A percentile compares a stretch with the other conserved stretches of the same genome.
These are phyloP conservation scores for Carlito syrichta DNA, from an alignment of 2,113 vertebrate genomes.

Conservation along the genomic window DNA sequence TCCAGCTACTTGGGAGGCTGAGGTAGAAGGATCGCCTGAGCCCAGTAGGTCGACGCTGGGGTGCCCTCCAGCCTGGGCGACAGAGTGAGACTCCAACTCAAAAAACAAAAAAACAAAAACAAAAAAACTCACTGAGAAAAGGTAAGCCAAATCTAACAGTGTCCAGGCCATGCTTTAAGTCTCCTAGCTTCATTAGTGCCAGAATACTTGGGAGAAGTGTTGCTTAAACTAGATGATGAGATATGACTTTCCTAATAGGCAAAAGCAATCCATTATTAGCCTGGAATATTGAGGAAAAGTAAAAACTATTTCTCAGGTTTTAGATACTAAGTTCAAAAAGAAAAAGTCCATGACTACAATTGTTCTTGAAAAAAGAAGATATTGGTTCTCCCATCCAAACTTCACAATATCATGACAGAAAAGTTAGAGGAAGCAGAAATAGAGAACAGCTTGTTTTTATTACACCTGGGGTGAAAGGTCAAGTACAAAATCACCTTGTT, in stretches of 20 bases:
- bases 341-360: neutral
- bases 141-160: neutral
- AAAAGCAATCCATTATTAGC: neutral
- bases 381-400: neutral
- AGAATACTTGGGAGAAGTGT: conserved; percentile 16
- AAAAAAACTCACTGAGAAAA: no score
- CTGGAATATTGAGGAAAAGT: neutral
- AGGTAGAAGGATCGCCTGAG: no score
- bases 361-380: conserved; percentile 8
- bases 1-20: no score
- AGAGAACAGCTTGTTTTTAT: neutral
- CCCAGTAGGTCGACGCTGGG: no score
- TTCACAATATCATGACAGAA: neutral
- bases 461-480: conserved; percentile 16
- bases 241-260: neutral
- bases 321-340: neutral
- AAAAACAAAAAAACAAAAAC: no score
- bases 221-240: neutral
- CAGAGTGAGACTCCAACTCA: no score
- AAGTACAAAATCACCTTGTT: conserved; percentile 26
- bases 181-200: neutral
- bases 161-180: neutral
- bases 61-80: no score
- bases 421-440: neutral
- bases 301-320: conserved; percentile 9